These are phyloP conservation scores for Diadegma fenestrale DNA, from an alignment of 2,888 invertebrate genomes.

Conservation along the genomic window DNA sequence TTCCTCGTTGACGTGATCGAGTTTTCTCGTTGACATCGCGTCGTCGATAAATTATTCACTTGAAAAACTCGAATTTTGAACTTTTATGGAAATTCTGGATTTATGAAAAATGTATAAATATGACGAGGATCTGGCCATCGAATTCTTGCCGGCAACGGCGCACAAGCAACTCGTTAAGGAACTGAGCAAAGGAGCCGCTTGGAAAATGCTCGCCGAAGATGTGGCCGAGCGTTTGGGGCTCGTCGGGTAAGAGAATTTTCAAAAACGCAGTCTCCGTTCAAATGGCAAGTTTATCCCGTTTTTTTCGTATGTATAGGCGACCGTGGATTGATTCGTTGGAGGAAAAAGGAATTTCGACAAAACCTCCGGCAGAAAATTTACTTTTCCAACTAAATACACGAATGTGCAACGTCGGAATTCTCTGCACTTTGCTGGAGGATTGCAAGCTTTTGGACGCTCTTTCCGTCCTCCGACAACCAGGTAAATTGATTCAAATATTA, in stretches of 20 bases:
- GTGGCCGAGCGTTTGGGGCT: slow-evolving; percentile 73
- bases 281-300: not conserved
- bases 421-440: slow-evolving; percentile 74
- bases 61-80: not conserved
- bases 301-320: slow-evolving; percentile 36
- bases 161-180: slow-evolving; percentile 75
- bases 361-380: slow-evolving; percentile 74
- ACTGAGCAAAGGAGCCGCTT: slow-evolving; percentile 66
- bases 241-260: slow-evolving; percentile 70
- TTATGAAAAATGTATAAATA: slow-evolving; percentile 72
- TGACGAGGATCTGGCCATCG: slow-evolving; percentile 73
- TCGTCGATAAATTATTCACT: not conserved
- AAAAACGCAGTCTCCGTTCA: not conserved
- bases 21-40: not conserved
- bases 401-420: slow-evolving; percentile 77
- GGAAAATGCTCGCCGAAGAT: slow-evolving; percentile 70
- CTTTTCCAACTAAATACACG: slow-evolving; percentile 76
- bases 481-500: slow-evolving; percentile 65
- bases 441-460: slow-evolving; percentile 75
- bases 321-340: slow-evolving; percentile 75
- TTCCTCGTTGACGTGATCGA: not conserved
- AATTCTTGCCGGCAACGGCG: slow-evolving; percentile 71
- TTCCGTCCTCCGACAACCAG: slow-evolving; percentile 76
- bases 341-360: slow-evolving; percentile 39
- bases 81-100: slow-evolving; percentile 64